Evolutionary conservation across 2,888 invertebrate species (phyloP), one percentile per base, ranked within the genome.

Genomic region (Cataglyphis cursor): DNA sequence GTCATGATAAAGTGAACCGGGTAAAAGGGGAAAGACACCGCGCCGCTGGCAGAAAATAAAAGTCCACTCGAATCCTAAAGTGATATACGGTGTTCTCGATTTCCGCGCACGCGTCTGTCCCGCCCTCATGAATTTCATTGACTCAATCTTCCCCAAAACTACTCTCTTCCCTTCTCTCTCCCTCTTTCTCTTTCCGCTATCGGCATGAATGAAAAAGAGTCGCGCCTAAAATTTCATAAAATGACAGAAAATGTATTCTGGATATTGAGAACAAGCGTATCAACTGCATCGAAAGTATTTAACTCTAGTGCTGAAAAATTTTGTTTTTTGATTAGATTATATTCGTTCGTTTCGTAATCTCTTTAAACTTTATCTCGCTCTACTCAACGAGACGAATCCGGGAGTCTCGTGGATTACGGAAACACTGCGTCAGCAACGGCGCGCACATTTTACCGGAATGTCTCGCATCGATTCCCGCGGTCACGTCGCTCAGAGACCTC

Each of bases 61-160:
- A 91, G 91, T 91, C 92, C 92, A 93, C 93, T 93, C 88, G 93
- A 93, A 91, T 85, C 73, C 84, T 84, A 87, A 89, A 91, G 92
- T 91, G 91, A 91, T 91, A 89, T 92, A 91, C 91, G 90, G 87
- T 88, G 83, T 83, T 78, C 84, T 78, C 78, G 85, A 74, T 80
- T 90, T 88, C 85, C 89, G 85, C 51, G 83, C 84, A 57, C 88
- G 73, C 81, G 80, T 85, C 78, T 76, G 78, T 82, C 80, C 81
- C 81, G 80, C 73, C 83, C 92, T 89, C 90, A 93, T 92, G 92
- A 92, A 92, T 92, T 92, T 85, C 88, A 92, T 92, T 89, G 89
- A 76, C 81, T 80, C 73, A 59, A 73, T 87, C 62, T 88, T 88
- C 87, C 82, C 72, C 83, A 82, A 59, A 72, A 80, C 21, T 24